Evolutionary conservation across 2,113 vertebrate genomes (phyloP).

Genomic region (Rostratula benghalensis): DNA sequence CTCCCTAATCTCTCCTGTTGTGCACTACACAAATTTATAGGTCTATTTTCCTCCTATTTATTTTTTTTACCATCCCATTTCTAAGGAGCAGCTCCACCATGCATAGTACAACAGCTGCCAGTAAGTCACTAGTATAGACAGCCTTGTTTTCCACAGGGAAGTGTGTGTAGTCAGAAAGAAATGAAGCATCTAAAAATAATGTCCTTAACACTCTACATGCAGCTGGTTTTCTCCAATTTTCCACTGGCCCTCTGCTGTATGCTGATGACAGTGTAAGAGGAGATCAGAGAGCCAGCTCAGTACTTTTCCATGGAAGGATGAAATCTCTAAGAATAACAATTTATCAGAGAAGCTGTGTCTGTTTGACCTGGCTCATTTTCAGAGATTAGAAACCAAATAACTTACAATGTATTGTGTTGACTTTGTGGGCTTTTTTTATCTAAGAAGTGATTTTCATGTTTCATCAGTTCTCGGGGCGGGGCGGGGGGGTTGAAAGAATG

Average conservation of each 20-base stretch:
- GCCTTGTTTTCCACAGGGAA: constrained; percentile 35
- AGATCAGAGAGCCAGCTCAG: constrained; percentile 60
- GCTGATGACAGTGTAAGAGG: constrained; percentile 45
- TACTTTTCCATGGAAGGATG: constrained; percentile 71
- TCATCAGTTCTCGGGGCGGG: background rate
- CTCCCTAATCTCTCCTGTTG: background rate
- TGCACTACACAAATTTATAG: background rate
- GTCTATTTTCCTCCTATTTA: background rate
- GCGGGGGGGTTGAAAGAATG: background rate
- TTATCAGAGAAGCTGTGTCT: constrained; percentile 51
- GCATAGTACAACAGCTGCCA: background rate
- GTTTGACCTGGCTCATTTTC: constrained; percentile 66
- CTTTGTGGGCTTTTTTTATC: constrained; percentile 20
- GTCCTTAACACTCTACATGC: constrained; percentile 25
- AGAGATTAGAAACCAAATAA: constrained; percentile 61
- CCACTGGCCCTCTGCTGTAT: constrained; percentile 55
- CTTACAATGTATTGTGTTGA: constrained; percentile 42
- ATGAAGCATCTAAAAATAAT: constrained; percentile 36
- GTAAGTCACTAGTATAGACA: background rate
- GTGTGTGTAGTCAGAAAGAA: background rate
- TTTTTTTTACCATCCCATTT: background rate
- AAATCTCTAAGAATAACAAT: constrained; percentile 63
- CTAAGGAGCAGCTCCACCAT: background rate
- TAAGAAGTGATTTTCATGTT: constrained; percentile 50
- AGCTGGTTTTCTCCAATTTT: constrained; percentile 62